Conservation (phyloP, 2,797 vertebrate genomes). For the Chelonia mydas region DNA sequence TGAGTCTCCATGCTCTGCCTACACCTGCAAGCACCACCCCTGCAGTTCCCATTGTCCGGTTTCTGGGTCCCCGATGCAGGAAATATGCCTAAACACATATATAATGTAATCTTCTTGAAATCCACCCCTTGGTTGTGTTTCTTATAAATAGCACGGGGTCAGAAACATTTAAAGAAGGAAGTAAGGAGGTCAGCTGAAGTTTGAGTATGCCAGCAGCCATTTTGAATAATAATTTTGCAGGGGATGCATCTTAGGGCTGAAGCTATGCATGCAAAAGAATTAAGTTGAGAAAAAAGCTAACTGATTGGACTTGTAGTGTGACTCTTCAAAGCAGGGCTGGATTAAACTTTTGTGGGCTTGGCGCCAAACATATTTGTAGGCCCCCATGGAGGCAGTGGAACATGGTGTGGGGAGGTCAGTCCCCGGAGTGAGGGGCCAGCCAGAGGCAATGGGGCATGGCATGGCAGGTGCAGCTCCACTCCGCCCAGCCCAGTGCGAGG, state of each 20-base stretch:
- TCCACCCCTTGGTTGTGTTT: not conserved
- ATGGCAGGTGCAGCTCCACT: no score
- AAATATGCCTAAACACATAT: not conserved
- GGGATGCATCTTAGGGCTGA: slow-evolving; percentile 20
- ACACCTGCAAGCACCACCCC: no score
- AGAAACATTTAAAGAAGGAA: slow-evolving; percentile 25
- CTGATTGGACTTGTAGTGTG: slow-evolving; percentile 60
- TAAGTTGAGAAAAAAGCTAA: slow-evolving; percentile 50
- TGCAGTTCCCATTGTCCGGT: no score
- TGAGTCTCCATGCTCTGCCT: no score
- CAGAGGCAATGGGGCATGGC: no score
- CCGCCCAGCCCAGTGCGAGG: no score
- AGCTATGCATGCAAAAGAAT: slow-evolving; percentile 10
- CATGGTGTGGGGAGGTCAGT: no score
- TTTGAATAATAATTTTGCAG: not conserved
- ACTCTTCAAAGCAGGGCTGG: not conserved
- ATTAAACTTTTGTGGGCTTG: no score
- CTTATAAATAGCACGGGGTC: not conserved
- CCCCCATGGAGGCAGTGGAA: no score
- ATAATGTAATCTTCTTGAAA: not conserved
- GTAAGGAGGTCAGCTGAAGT: rapidly evolving
- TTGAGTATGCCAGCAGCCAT: not conserved
- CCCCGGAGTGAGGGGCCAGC: no score
- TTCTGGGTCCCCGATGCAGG: not conserved
- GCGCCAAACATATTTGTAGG: no score